Evolutionary conservation across 2,797 vertebrate species (phyloP).

Genomic region (Hemitrygon akajei): DNA sequence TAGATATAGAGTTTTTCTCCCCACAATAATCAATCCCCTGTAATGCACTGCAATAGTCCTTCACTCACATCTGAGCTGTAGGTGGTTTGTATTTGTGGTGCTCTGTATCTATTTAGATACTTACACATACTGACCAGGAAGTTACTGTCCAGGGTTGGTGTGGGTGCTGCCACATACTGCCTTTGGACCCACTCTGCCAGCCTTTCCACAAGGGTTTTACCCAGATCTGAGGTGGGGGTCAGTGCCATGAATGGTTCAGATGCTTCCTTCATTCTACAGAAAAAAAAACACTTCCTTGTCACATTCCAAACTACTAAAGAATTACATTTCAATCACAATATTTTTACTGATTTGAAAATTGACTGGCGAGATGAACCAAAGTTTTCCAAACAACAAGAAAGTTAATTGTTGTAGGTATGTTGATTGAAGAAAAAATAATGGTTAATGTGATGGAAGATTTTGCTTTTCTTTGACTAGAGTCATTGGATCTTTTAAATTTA

Average conservation of each 20-base stretch:
- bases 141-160: background rate
- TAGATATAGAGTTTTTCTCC: too few species aligned
- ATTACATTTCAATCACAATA: background rate
- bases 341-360: background rate
- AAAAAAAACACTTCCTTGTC: background rate
- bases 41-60: background rate
- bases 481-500: background rate
- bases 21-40: too few species aligned
- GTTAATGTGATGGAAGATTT: background rate
- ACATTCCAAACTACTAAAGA: background rate
- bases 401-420: background rate
- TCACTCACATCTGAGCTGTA: background rate
- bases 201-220: background rate
- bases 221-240: background rate
- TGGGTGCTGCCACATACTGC: background rate
- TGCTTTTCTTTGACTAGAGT: background rate
- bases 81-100: background rate
- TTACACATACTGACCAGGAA: slow-evolving; percentile 34
- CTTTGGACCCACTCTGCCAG: slow-evolving; percentile 11
- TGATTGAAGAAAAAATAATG: background rate
- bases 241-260: slow-evolving; percentile 11
- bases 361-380: background rate
- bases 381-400: background rate
- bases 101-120: background rate
- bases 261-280: slow-evolving; percentile 4